A percentile compares a stretch with the other conserved stretches of the same genome.
phyloP scores from a whole-genome alignment of 92 coral and sea anemone genomes.

The Actinernus sp. region DNA sequence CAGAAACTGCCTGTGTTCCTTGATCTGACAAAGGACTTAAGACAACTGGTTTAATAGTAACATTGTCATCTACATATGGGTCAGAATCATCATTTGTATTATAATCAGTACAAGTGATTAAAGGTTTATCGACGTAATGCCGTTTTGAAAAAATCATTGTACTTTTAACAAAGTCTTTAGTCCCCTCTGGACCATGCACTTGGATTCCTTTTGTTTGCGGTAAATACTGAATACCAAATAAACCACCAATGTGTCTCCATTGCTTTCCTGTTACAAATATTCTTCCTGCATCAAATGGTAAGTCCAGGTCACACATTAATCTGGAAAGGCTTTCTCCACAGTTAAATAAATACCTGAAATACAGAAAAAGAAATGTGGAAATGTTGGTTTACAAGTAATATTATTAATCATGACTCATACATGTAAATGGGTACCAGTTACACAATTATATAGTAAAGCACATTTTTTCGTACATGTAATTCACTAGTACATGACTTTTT shows the following conservation, averaged over 20 bases:
- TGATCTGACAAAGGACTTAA: conserved; percentile 1
- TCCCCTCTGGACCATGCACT: conserved; percentile 72
- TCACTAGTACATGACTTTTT: no score
- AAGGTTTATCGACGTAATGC: conserved; percentile 14
- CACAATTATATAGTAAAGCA: no score
- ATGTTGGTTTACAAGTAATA: not conserved
- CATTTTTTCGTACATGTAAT: not conserved
- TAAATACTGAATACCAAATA: conserved; percentile 2
- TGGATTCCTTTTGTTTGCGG: conserved; percentile 41
- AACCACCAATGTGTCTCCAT: conserved; percentile 87
- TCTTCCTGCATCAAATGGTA: conserved; percentile 52
- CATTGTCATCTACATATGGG: conserved; percentile 57
- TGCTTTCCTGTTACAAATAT: conserved; percentile 78
- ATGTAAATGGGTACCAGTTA: no score
- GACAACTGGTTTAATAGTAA: conserved; percentile 55
- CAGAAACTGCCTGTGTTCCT: not conserved
- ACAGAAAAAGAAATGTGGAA: not conserved
- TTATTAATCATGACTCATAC: no score
- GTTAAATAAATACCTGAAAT: conserved; percentile 84
- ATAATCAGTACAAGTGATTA: conserved; percentile 38
- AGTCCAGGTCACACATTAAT: conserved; percentile 66
- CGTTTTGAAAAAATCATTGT: conserved; percentile 43
- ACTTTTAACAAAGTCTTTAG: conserved; percentile 48
- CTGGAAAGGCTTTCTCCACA: conserved; percentile 84
- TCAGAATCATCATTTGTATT: conserved; percentile 2